Evolutionary conservation across 2,888 invertebrate genomes (phyloP).

Genomic region (Stenchaetothrips biformis): DNA sequence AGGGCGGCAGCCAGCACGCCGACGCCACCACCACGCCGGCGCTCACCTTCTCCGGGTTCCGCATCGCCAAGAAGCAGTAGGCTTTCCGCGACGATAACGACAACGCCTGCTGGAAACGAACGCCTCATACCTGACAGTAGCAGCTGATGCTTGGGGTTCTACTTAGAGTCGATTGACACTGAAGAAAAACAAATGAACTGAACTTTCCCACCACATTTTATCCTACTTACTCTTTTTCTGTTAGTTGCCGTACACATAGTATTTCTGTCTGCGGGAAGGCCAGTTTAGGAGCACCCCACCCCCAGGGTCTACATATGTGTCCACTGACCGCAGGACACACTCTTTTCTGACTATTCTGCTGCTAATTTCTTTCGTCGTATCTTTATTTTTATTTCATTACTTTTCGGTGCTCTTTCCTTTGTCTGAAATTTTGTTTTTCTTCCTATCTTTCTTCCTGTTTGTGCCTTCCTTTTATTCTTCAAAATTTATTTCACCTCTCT

Average conservation of each 20-base stretch:
- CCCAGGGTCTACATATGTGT: too few species aligned
- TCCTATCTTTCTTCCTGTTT: constrained; percentile 30
- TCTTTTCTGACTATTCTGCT: constrained; percentile 42
- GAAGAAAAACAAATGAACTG: too few species aligned
- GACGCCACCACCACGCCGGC: constrained; percentile 37
- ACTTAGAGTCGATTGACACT: too few species aligned
- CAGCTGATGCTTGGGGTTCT: too few species aligned
- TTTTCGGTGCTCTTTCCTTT: constrained; percentile 32
- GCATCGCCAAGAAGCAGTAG: constrained; percentile 31
- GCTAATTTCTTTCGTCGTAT: constrained; percentile 35
- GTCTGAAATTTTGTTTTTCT: constrained; percentile 33
- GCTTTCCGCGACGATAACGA: too few species aligned
- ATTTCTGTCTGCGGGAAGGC: too few species aligned
- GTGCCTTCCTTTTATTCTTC: constrained; percentile 3
- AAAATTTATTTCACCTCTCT: constrained; percentile 28
- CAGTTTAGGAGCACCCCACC: too few species aligned
- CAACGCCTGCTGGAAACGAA: too few species aligned
- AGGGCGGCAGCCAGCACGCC: constrained; percentile 42
- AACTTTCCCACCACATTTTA: too few species aligned
- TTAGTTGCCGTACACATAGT: too few species aligned
- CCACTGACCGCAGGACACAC: background rate
- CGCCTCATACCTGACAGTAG: too few species aligned
- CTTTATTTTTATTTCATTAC: constrained; percentile 27
- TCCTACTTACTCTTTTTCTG: too few species aligned
- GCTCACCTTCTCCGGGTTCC: constrained; percentile 37